Percentiles rank a stretch among this genome's conserved stretches.
Conservation (phyloP, 2,113 vertebrate genomes). For the Malaclemys terrapin region DNA sequence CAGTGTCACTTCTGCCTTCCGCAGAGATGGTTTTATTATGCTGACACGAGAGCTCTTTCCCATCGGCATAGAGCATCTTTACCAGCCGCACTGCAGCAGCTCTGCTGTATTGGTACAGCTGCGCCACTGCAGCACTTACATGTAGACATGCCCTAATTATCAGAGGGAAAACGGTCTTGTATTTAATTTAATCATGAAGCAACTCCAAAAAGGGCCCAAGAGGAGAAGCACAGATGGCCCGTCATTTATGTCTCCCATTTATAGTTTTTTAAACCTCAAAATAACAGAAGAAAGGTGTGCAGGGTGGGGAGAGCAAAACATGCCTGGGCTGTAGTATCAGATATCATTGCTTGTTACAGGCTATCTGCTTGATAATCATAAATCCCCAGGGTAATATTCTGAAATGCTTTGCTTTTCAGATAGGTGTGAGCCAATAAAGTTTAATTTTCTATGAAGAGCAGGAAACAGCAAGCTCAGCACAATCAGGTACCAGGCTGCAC, state of each 20-base stretch:
- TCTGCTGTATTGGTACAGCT: no score
- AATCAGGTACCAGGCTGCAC: constrained; percentile 55
- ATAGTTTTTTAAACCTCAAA: constrained; percentile 67
- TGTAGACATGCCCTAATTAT: not conserved
- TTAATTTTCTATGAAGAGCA: constrained; percentile 60
- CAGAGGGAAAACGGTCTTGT: constrained; percentile 17
- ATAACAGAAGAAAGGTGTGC: constrained; percentile 59
- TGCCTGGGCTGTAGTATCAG: constrained; percentile 41
- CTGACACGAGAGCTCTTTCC: no score
- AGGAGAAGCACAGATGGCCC: not conserved
- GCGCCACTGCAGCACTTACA: no score
- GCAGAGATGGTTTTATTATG: no score
- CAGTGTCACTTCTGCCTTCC: no score
- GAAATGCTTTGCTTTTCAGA: constrained; percentile 67
- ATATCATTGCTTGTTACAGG: constrained; percentile 59
- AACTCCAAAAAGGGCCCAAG: not conserved
- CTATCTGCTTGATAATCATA: constrained; percentile 53
- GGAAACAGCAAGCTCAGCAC: constrained; percentile 60
- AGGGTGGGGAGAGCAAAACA: not conserved
- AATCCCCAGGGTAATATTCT: constrained; percentile 58
- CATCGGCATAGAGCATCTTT: no score
- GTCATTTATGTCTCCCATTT: constrained; percentile 52
- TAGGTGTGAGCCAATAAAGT: constrained; percentile 67
- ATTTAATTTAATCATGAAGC: constrained; percentile 51
- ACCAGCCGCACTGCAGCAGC: no score